Base-by-base conservation (phyloP, 2,888 invertebrate species). In the Itoplectis maculator region DNA sequence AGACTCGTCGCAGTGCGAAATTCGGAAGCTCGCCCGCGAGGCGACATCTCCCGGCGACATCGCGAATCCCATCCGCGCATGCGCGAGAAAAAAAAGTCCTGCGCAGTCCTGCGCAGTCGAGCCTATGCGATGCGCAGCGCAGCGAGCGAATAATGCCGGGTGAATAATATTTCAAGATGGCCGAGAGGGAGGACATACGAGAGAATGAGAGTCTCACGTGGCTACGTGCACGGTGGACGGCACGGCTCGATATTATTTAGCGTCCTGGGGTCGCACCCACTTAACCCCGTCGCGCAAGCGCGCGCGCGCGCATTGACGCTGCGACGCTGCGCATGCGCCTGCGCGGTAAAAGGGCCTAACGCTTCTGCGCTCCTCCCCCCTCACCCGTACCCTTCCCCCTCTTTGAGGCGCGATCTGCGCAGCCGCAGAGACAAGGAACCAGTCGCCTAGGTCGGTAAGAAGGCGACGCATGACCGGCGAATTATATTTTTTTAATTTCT, bases 181-280 rank as follows among this genome's bases (percentile, higher is more conserved):
- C 49, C 15, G 23, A 29, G 35, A 23, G 29, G 42, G 81, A 84
- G 29, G 29, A 5, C 3, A 5, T 2, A 5, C 3, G 29, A 5
- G 29, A 29, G 29, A 29, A 29, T 76, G 37, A 81, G 84, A 85
- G 84, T 84, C 54, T 84, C 84, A 85, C 85, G 81, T 75, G 61
- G 84, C 85, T 86, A 87, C 87, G 87, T 86, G 89, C 29, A 87
- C 87, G 87, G 87, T 87, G 87, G 89, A 90, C 90, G 89, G 89
- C 88, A 89, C 86, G 89, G 89, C 90, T 89, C 90, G 90, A 91
- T 91, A 91, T 91, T 91, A 91, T 91, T 91, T 91, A 91, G 90
- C 91, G 88, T 90, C 91, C 86, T 88, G 88, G 83, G 91, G 91
- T 91, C 91, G 88, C 89, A 91, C 90, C 91, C 91, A 91, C 91